phyloP scores from a whole-genome alignment of 1,140 invertebrate species.

The Bactericera cockerelli region DNA sequence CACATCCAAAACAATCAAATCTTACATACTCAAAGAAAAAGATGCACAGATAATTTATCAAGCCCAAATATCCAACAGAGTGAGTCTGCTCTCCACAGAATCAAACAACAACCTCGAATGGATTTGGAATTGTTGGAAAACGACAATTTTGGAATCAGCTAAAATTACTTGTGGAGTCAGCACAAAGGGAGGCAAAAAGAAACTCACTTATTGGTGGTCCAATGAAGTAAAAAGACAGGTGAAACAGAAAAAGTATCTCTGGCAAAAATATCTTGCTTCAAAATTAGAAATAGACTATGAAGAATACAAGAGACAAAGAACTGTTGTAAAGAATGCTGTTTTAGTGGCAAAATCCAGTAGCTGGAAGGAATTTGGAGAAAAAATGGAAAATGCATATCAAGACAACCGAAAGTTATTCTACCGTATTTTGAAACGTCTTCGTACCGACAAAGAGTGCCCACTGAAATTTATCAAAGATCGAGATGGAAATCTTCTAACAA shows the following conservation, averaged over 20 bases:
- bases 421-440: background rate
- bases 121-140: background rate
- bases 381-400: background rate
- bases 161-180: background rate
- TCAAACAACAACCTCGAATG: background rate
- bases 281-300: background rate
- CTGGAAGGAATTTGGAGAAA: constrained; percentile 11
- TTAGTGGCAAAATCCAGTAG: background rate
- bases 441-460: constrained; percentile 3
- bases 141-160: background rate
- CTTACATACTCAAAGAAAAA: background rate
- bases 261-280: constrained; percentile 5
- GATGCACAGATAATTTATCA: background rate
- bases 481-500: background rate
- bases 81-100: background rate
- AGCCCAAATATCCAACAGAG: background rate
- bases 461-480: background rate
- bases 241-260: constrained; percentile 1
- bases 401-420: constrained; percentile 12
- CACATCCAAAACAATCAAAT: background rate
- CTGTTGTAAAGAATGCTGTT: background rate
- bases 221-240: background rate
- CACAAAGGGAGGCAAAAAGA: background rate
- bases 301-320: background rate
- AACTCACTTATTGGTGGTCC: background rate